Base-by-base conservation (phyloP, 2,113 vertebrate species). In the Gobiocypris rarus region DNA sequence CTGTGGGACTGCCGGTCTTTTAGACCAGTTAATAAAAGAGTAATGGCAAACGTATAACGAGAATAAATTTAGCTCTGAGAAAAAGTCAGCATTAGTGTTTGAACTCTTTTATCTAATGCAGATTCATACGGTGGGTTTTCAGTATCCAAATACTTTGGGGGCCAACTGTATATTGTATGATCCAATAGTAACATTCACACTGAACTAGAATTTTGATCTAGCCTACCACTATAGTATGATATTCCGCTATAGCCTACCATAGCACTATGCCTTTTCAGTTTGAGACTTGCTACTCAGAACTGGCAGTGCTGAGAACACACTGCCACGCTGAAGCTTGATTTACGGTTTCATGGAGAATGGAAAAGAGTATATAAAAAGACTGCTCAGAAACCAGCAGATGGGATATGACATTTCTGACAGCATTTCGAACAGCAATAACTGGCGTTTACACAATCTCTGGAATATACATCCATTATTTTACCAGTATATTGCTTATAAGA, bases 351-450 rank as follows among this genome's bases (percentile, higher is more conserved):
- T 48, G 38, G 15, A 79, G 38, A 63, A 59, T 17, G n/a, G n/a
- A 19, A 61, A 43, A 17, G 14, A 59, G n/a, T 45, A 77, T 58
- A 77, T 14, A 52, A 61, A 78, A 61, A 17, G 38, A 79, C 76
- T 13, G 8, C 56, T 59, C 38, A 63, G 38, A 28, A 79, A 28
- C 61, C 38, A 79, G 58, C 76, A 79, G 76, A 79, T 79, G 56
- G 76, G 54, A 79, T 45, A 6, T 63, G 56, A 63, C 76, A 63
- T 48, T 48, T 48, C 38, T 79, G 41, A 28, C 76, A 48, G 76
- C 58, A 22, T 79, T 79, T 24, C 2, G 11, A 28, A 24, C 4
- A 54, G 59, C 70, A 74, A 26, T 15, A 50, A n/a, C n/a, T 9
- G 1, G 7, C 26, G 14, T 50, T 75, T 75, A 75, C 24, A 50